A percentile compares a stretch with the other conserved stretches of the same genome.
Evolutionary conservation across 2,797 vertebrate species (phyloP).

Genomic region (Amphiprion clarkii): DNA sequence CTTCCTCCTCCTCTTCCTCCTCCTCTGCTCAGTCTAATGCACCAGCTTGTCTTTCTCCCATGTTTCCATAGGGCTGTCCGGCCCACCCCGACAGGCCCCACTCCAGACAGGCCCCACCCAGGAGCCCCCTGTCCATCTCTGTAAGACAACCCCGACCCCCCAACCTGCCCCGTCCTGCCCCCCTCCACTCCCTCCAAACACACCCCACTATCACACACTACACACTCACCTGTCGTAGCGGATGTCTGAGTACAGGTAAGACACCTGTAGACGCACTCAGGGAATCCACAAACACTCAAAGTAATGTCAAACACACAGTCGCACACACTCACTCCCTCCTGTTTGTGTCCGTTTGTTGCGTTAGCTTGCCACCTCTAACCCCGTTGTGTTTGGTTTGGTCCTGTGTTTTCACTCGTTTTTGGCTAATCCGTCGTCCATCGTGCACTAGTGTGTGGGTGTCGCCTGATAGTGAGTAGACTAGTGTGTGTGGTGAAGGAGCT

Average conservation of each 20-base stretch:
- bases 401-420: conserved; percentile 36
- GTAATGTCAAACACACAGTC: background rate
- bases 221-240: conserved; percentile 18
- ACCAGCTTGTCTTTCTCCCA: conserved; percentile 82
- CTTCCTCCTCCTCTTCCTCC: conserved; percentile 2
- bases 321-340: conserved; percentile 28
- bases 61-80: conserved; percentile 83
- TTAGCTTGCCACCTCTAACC: conserved; percentile 50
- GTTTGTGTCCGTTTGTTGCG: conserved; percentile 55
- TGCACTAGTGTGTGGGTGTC: conserved; percentile 44
- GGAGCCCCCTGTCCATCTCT: conserved; percentile 86
- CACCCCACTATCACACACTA: conserved; percentile 9
- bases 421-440: conserved; percentile 36
- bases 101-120: conserved; percentile 85
- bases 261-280: background rate
- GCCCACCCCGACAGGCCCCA: conserved; percentile 84
- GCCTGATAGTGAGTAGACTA: conserved; percentile 30
- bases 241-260: conserved; percentile 21
- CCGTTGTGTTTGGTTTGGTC: conserved; percentile 55
- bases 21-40: conserved; percentile 66
- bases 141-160: conserved; percentile 80
- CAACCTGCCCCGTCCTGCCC: conserved; percentile 26
- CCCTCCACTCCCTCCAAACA: background rate
- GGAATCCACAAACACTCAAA: background rate
- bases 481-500: conserved; percentile 47